phyloP scores from a whole-genome alignment of 2,797 vertebrate genomes.

The Girardinus metallicus region DNA sequence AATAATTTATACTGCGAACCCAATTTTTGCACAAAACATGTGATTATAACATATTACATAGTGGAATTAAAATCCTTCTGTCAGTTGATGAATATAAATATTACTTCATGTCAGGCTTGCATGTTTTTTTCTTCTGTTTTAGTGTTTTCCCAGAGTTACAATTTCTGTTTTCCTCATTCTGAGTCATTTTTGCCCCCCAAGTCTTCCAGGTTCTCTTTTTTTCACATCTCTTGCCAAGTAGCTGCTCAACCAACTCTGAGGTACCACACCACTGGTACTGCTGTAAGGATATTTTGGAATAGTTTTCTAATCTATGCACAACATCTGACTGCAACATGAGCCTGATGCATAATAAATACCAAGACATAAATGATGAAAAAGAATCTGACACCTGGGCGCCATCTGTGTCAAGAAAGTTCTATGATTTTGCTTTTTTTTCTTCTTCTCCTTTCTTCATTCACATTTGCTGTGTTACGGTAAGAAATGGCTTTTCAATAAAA shows the following conservation, averaged over 20 bases:
- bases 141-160: constrained; percentile 20
- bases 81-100: background rate
- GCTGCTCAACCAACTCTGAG: constrained; percentile 54
- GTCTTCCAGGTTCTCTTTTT: constrained; percentile 27
- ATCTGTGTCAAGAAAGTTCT: constrained; percentile 65
- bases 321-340: constrained; percentile 65
- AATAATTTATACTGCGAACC: background rate
- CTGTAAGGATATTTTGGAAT: constrained; percentile 51
- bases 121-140: background rate
- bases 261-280: constrained; percentile 40
- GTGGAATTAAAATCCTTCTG: background rate
- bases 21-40: background rate
- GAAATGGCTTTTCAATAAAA: constrained; percentile 34
- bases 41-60: background rate
- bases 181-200: constrained; percentile 42
- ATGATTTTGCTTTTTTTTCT: constrained; percentile 27
- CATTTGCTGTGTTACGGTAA: constrained; percentile 31
- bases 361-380: constrained; percentile 75
- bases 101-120: background rate
- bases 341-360: constrained; percentile 74
- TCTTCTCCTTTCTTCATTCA: constrained; percentile 4
- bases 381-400: constrained; percentile 63
- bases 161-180: constrained; percentile 57
- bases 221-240: constrained; percentile 73
- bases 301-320: constrained; percentile 64